Conservation (phyloP, 2,888 invertebrate genomes). For the Chrysodeixis includens region DNA sequence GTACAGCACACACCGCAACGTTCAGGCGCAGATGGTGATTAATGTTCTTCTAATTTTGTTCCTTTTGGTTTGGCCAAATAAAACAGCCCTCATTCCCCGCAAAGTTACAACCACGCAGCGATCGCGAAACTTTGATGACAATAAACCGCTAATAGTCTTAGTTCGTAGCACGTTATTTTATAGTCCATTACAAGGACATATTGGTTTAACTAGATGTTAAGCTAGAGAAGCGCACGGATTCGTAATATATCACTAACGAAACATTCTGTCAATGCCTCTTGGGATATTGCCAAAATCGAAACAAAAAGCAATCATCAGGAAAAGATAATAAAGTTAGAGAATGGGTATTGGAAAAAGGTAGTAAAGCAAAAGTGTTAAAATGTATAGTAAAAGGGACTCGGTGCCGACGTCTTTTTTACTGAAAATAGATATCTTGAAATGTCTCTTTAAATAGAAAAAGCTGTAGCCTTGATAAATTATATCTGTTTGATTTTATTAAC, state of each 20-base stretch:
- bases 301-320: constrained; percentile 17
- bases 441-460: neutral
- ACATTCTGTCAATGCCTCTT: constrained; percentile 32
- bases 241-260: constrained; percentile 32
- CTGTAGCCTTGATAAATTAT: neutral
- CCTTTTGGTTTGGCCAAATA: constrained; percentile 18
- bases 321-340: constrained; percentile 11
- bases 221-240: constrained; percentile 15
- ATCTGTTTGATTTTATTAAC: too few relatives aligned
- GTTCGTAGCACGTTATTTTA: constrained; percentile 45
- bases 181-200: constrained; percentile 46
- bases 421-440: neutral
- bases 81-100: constrained; percentile 9
- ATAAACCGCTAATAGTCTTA: constrained; percentile 49
- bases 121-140: constrained; percentile 41
- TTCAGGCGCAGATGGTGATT: constrained; percentile 38
- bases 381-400: constrained; percentile 1
- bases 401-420: neutral
- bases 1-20: constrained; percentile 37
- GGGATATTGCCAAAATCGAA: constrained; percentile 15
- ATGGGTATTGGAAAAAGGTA: constrained; percentile 9
- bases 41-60: constrained; percentile 34
- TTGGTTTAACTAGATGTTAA: constrained; percentile 39
- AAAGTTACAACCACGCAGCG: constrained; percentile 16
- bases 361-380: constrained; percentile 6